A percentile compares a stretch with the other conserved stretches of the same genome.
Evolutionary conservation across 2,797 vertebrate species (phyloP).

Genomic region (Esox masquinongy): DNA sequence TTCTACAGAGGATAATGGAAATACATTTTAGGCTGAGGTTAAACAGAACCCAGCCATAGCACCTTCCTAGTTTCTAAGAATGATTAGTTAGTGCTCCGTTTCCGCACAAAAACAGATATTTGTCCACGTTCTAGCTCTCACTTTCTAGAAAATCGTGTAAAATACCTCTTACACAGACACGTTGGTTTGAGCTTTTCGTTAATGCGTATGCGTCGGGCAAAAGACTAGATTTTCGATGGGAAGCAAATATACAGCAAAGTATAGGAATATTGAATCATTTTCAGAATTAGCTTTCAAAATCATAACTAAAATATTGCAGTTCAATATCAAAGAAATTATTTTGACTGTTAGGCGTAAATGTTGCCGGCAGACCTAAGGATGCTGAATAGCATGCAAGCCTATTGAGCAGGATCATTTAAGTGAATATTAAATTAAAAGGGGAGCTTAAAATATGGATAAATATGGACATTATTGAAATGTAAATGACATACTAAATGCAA

Average conservation of each 20-base stretch:
- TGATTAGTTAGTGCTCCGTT: conserved; percentile 53
- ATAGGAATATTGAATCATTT: background rate
- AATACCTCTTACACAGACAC: conserved; percentile 59
- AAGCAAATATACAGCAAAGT: background rate
- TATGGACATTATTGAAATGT: too few relatives aligned
- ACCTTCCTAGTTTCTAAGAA: conserved; percentile 61
- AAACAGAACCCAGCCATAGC: conserved; percentile 55
- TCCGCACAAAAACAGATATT: conserved; percentile 64
- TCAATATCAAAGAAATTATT: background rate
- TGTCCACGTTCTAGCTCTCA: conserved; percentile 69
- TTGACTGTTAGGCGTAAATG: background rate
- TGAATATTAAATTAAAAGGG: conserved; percentile 1
- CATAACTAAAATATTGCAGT: too few relatives aligned
- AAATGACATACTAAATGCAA: background rate
- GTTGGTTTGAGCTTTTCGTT: conserved; percentile 47
- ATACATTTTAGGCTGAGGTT: conserved; percentile 24
- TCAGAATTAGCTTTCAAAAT: background rate
- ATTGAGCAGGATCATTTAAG: background rate
- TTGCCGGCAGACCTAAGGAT: background rate
- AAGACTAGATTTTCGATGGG: background rate
- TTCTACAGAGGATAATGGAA: background rate
- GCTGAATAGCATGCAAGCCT: background rate
- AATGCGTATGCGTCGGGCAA: conserved; percentile 47
- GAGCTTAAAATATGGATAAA: background rate
- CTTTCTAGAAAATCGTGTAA: conserved; percentile 64